These are phyloP conservation scores for Phenganax stokvisi DNA, from an alignment of 92 coral and sea anemone species.

Conservation along the genomic window DNA sequence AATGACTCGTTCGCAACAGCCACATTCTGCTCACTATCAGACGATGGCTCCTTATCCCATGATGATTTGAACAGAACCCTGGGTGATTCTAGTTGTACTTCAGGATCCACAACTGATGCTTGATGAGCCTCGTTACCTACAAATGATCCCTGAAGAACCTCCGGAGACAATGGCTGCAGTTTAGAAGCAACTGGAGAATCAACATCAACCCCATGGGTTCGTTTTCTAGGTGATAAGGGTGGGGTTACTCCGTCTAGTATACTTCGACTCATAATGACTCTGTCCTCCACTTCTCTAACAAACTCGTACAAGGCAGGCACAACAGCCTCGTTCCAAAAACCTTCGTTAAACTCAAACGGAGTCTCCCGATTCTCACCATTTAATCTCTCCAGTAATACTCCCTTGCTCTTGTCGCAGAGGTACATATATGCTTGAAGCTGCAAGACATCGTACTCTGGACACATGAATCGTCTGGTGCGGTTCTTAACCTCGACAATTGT, in stretches of 20 bases:
- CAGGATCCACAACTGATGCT: neutral
- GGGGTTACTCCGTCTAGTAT: conserved; percentile 52
- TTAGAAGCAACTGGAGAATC: neutral
- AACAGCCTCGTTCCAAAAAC: conserved; percentile 62
- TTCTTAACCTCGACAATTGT: conserved; percentile 88
- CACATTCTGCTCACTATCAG: conserved; percentile 2
- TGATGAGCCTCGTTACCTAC: neutral
- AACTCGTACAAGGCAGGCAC: conserved; percentile 70
- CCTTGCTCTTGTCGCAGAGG: conserved; percentile 60
- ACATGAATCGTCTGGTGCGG: conserved; percentile 77
- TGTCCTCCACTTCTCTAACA: conserved; percentile 53
- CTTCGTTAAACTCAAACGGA: conserved; percentile 59
- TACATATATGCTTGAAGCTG: conserved; percentile 86
- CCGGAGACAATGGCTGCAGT: neutral
- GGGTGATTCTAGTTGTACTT: neutral
- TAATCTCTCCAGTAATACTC: conserved; percentile 74
- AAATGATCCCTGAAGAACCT: neutral
- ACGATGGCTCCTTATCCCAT: conserved; percentile 32
- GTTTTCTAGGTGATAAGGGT: conserved; percentile 44
- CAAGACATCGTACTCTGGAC: conserved; percentile 74
- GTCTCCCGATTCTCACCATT: conserved; percentile 68
- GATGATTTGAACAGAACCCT: conserved; percentile 10
- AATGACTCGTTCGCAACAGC: conserved; percentile 1
- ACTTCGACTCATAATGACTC: conserved; percentile 54
- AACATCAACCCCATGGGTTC: conserved; percentile 19